phyloP scores from a whole-genome alignment of 2,888 invertebrate species.

The Folsomia manolachei region DNA sequence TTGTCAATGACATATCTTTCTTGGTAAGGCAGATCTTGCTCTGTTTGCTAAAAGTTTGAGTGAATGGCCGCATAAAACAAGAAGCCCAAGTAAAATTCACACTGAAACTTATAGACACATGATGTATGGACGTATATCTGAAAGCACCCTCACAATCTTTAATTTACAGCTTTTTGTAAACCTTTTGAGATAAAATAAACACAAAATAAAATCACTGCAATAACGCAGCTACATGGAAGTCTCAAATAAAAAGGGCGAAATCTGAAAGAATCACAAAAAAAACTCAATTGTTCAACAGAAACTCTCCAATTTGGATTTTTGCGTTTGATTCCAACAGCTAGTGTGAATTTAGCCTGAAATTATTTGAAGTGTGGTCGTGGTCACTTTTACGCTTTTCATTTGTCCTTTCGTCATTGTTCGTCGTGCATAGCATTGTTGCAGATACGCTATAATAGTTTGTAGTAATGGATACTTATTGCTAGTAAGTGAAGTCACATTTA shows the following conservation, averaged over 20 bases:
- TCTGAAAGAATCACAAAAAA: not conserved
- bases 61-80: no score
- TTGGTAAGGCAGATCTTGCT: no score
- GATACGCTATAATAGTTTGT: not conserved
- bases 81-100: no score
- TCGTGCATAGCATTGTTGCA: not conserved
- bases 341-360: not conserved
- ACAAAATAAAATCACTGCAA: not conserved
- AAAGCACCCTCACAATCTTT: no score
- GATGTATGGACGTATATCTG: no score
- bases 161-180: no score
- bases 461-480: no score
- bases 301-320: not conserved
- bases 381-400: slow-evolving; percentile 3
- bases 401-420: not conserved
- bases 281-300: not conserved
- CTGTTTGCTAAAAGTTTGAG: no score
- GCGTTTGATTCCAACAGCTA: not conserved
- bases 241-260: not conserved
- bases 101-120: no score
- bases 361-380: not conserved
- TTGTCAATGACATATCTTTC: no score
- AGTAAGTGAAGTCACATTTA: no score
- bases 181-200: not conserved
- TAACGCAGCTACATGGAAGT: no score